Base-by-base conservation (phyloP, 2,797 vertebrate genomes). In the Leptoclinus maculatus region DNA sequence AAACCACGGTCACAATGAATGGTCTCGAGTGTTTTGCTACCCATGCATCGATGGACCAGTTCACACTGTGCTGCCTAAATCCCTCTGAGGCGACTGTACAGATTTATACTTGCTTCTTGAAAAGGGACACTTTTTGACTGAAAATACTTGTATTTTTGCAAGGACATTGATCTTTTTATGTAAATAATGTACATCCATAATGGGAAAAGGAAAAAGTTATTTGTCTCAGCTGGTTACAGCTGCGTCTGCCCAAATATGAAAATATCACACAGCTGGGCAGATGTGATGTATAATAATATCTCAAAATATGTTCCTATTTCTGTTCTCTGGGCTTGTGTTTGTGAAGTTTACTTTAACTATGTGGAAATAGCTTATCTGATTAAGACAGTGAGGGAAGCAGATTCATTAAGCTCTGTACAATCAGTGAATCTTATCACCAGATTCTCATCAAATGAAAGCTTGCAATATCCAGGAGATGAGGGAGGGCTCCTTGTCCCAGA, bases 91-190 rank as follows among this genome's bases (percentile, higher is more conserved):
- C 92, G 90, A 94, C 89, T 95, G 91, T 93, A 95, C 92, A 94
- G 93, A 94, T 94, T 94, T 94, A 87, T 95, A 94, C 88, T 89
- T 27, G 88, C 87, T 82, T 92, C 93, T 91, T 87, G 83, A 89
- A 91, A 93, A 83, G 88, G 86, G 83, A 92, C 86, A 81, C 77
- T 93, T 93, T 94, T 93, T 91, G 92, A 93, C 91, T 92, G 89
- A 82, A 90, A 92, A 93, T 91, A 92, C 91, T 91, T 93, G 93
- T 94, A 94, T 94, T 95, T 94, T 93, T 94, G 90, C 92, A 93
- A 94, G 91, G 89, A 92, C 86, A 78, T 87, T 90, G 90, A 93
- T 90, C 91, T 94, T 93, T 94, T 93, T 91, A 91, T 94, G 92
- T 94, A 95, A 93, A 94, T 94, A 94, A 80, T 91, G 87, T 92